Conservation (phyloP, 2,888 invertebrate genomes). For the Limnephilus lunatus region DNA sequence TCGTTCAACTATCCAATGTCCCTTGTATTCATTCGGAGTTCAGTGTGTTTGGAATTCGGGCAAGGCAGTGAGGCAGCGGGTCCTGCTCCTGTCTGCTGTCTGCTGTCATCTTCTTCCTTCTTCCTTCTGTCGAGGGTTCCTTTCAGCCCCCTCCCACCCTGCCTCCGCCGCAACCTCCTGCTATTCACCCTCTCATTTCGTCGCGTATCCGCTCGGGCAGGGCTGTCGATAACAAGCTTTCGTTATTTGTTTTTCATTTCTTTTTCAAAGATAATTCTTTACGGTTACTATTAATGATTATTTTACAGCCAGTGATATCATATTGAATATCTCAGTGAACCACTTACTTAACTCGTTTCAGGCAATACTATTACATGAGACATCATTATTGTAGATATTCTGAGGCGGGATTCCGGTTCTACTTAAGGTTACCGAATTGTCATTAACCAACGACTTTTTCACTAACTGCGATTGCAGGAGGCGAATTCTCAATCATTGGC, state of each 20-base stretch:
- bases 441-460: no score
- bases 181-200: constrained; percentile 11
- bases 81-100: constrained; percentile 67
- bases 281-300: no score
- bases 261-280: no score
- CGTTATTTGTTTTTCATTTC: no score
- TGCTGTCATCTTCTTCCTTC: no score
- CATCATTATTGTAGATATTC: background rate
- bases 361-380: background rate
- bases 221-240: background rate
- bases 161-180: constrained; percentile 29
- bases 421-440: no score
- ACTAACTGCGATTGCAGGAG: no score
- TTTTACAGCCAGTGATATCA: no score
- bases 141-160: constrained; percentile 66
- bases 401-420: background rate
- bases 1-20: background rate
- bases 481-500: no score
- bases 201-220: background rate
- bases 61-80: constrained; percentile 67
- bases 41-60: background rate
- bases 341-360: background rate
- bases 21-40: background rate
- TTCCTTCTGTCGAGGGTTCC: constrained; percentile 69
- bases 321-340: background rate